Evolutionary conservation across 2,888 invertebrate species (phyloP).

Genomic region (Coenonympha arcania): DNA sequence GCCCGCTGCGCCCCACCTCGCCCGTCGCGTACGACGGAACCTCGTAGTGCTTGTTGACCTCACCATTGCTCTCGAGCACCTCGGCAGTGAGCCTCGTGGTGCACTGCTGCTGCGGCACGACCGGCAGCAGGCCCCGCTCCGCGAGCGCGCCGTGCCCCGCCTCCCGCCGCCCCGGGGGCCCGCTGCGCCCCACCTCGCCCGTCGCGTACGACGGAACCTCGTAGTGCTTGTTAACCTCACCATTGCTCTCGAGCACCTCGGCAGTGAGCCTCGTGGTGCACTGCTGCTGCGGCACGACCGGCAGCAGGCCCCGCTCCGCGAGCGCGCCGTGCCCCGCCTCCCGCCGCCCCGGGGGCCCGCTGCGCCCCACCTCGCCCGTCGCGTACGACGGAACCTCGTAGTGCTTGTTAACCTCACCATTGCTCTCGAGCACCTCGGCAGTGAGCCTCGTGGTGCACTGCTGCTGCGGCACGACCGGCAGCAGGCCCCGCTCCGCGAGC

Average conservation of each 20-base stretch:
- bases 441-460: too few species aligned
- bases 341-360: background rate
- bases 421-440: too few species aligned
- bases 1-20: constrained; percentile 43
- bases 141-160: constrained; percentile 98
- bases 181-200: constrained; percentile 87
- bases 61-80: constrained; percentile 94
- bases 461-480: background rate
- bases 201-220: constrained; percentile 99
- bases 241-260: too few species aligned
- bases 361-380: background rate
- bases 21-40: constrained; percentile 95
- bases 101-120: constrained; percentile 90
- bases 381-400: too few species aligned
- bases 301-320: background rate
- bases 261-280: too few species aligned
- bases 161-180: constrained; percentile 86
- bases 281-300: too few species aligned
- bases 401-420: too few species aligned
- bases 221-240: too few species aligned
- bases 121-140: constrained; percentile 88
- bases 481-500: background rate
- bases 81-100: constrained; percentile 93
- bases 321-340: background rate
- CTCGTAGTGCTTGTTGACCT: too few species aligned